Percentiles rank a stretch among this genome's conserved stretches.
Evolutionary conservation across 2,888 invertebrate genomes (phyloP).

Genomic region (Nomada ruficornis): DNA sequence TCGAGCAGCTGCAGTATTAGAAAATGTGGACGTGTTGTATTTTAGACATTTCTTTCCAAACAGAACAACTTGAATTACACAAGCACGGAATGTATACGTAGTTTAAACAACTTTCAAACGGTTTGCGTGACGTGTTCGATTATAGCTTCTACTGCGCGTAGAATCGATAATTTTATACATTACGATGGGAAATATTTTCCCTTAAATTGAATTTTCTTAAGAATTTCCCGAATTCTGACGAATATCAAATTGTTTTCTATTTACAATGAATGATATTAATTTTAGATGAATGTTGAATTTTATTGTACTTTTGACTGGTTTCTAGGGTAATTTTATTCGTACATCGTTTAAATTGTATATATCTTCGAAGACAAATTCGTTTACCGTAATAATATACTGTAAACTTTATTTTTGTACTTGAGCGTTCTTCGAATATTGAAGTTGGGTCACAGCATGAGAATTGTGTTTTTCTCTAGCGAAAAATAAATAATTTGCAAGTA

Average conservation of each 20-base stretch:
- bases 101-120: background rate
- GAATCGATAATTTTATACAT: background rate
- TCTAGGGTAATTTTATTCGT: background rate
- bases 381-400: background rate
- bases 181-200: background rate
- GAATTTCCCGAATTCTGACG: slow-evolving; percentile 1
- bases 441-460: background rate
- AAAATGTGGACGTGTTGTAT: slow-evolving; percentile 16
- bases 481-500: background rate
- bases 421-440: background rate
- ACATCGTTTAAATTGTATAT: background rate
- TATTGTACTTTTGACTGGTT: background rate
- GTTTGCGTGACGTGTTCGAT: background rate
- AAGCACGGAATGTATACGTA: background rate
- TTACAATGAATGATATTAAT: background rate
- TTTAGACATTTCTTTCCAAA: background rate
- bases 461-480: background rate
- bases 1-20: slow-evolving; percentile 13
- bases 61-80: background rate
- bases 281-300: background rate
- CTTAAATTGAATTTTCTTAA: background rate
- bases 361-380: slow-evolving; percentile 1
- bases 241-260: background rate
- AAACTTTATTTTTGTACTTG: background rate
- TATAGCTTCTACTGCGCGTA: background rate